Conservation (phyloP, 1,140 invertebrate genomes). For the Microplitis demolitor region DNA sequence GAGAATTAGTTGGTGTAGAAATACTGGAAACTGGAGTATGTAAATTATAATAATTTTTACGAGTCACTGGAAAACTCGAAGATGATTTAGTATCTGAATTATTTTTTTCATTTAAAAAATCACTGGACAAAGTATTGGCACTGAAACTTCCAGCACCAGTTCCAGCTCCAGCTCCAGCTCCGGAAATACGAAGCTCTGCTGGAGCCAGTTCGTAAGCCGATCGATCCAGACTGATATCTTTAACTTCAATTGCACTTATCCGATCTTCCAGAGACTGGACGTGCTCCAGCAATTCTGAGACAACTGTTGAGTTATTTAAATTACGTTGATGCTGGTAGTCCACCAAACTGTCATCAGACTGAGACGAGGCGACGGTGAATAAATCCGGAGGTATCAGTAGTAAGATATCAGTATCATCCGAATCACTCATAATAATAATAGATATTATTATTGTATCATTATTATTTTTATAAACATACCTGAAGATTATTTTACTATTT, state of each 20-base stretch:
- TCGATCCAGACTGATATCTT: conserved; percentile 45
- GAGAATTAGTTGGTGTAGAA: conserved; percentile 33
- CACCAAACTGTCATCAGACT: conserved; percentile 59
- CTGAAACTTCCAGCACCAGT: too few species aligned
- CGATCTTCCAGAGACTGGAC: conserved; percentile 67
- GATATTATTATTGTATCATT: too few species aligned
- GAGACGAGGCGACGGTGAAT: conserved; percentile 65
- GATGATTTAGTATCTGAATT: background rate
- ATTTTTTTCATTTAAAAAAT: background rate
- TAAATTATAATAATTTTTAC: conserved; percentile 36
- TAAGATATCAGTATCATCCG: conserved; percentile 81
- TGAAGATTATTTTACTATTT: too few species aligned
- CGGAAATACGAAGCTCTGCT: background rate
- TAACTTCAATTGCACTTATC: conserved; percentile 61
- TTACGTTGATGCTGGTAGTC: conserved; percentile 35
- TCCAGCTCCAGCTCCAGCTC: too few species aligned
- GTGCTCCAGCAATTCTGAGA: conserved; percentile 69
- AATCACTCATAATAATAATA: conserved; percentile 73
- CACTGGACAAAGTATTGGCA: too few species aligned
- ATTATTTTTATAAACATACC: too few species aligned
- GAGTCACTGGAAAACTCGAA: conserved; percentile 18
- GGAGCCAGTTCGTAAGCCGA: conserved; percentile 25
- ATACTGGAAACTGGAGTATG: conserved; percentile 26
- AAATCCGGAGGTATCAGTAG: conserved; percentile 78
- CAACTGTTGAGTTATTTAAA: conserved; percentile 52